A percentile compares a stretch with the other conserved stretches of the same genome.
These are phyloP conservation scores for Agapetus fuscipes DNA, from an alignment of 2,888 invertebrate genomes.

Conservation along the genomic window DNA sequence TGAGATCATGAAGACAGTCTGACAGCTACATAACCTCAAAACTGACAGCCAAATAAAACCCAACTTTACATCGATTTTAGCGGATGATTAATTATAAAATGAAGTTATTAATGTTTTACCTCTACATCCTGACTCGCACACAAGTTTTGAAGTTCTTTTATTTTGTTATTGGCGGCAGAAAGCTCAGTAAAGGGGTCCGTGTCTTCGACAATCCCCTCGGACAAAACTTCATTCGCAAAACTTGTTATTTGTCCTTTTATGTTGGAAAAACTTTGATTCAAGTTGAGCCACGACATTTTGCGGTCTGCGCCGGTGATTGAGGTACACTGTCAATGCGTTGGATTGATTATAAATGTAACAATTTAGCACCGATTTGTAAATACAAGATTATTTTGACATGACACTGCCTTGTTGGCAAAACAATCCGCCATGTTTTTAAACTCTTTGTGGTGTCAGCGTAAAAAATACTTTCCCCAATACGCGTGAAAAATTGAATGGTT, in stretches of 20 bases:
- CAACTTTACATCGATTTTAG: no score
- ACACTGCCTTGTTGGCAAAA: conserved; percentile 47
- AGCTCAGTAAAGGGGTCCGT: conserved; percentile 29
- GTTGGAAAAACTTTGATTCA: conserved; percentile 55
- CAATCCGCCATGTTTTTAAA: conserved; percentile 25
- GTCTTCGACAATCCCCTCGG: conserved; percentile 58
- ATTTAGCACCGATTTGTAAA: no score
- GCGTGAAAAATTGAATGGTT: background rate
- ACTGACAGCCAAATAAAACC: no score
- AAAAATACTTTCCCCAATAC: no score
- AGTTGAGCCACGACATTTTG: conserved; percentile 60
- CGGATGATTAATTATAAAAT: no score
- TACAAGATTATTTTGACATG: conserved; percentile 29
- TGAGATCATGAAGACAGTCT: no score
- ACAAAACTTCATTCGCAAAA: conserved; percentile 82
- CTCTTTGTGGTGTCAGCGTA: conserved; percentile 5
- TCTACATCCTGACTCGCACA: conserved; percentile 51
- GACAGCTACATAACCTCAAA: no score
- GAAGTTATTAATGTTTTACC: no score
- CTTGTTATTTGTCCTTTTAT: conserved; percentile 82
- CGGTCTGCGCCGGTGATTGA: no score
- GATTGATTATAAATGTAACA: no score
- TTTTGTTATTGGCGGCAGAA: conserved; percentile 29
- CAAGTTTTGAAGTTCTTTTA: conserved; percentile 45
- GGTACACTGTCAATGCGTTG: no score